phyloP scores from a whole-genome alignment of 2,113 vertebrate genomes.

The Phyllopteryx taeniolatus region DNA sequence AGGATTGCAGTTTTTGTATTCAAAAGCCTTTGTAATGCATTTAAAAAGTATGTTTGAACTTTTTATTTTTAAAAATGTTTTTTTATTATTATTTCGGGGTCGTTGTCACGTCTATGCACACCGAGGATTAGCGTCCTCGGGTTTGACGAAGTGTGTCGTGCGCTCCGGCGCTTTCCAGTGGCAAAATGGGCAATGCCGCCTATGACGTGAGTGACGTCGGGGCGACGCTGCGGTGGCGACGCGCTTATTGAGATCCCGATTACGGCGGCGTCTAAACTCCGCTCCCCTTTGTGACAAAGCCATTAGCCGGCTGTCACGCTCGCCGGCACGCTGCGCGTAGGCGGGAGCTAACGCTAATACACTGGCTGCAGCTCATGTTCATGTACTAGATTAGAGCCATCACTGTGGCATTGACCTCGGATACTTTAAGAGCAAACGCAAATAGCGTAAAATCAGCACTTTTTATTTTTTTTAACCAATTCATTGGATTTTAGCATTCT shows the following conservation, averaged over 20 bases:
- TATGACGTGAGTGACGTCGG: constrained; percentile 34
- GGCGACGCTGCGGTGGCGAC: constrained; percentile 48
- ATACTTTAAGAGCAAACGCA: constrained; percentile 20
- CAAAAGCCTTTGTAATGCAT: too few relatives aligned
- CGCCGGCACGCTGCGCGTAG: constrained; percentile 49
- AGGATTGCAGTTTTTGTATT: too few relatives aligned
- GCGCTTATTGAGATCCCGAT: constrained; percentile 67
- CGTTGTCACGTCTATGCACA: background rate
- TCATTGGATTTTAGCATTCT: background rate
- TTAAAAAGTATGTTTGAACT: too few relatives aligned
- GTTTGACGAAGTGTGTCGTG: background rate
- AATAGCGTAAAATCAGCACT: constrained; percentile 4
- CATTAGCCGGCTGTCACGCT: constrained; percentile 69
- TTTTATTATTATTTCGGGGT: background rate
- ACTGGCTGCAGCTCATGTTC: constrained; percentile 53
- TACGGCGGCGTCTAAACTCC: constrained; percentile 69
- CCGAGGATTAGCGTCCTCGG: background rate
- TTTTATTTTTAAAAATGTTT: background rate
- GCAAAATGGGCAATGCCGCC: background rate
- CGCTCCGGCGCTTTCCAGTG: background rate
- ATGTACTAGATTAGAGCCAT: constrained; percentile 44
- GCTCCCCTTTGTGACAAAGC: constrained; percentile 66
- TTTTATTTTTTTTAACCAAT: background rate
- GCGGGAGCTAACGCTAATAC: constrained; percentile 64
- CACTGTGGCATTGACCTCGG: constrained; percentile 42